Evolutionary conservation across 2,888 invertebrate genomes (phyloP), one percentile per base, ranked within the genome.

Genomic region (Dendrolimus houi): DNA sequence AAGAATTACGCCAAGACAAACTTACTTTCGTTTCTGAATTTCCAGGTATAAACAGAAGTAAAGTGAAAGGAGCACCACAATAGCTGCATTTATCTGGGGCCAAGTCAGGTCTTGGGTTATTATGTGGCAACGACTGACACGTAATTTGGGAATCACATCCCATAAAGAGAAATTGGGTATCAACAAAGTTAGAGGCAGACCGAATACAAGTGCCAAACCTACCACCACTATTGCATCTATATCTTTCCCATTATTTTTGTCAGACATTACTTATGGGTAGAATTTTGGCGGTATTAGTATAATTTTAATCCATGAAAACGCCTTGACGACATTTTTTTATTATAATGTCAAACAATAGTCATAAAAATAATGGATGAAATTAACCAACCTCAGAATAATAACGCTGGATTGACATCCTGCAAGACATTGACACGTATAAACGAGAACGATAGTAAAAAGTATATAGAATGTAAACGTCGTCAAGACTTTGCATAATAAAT

Each of bases 1-100:
- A 6, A 29, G 29, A 53, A 53, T 14, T 41, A 17, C 29, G 40
- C 40, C 3, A 53, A 53, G 54, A 10, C 29, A 9, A 53, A 59
- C 81, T 78, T 72, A 90, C 89, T 76, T 84, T 64, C 89, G 74
- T 61, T 83, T 87, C 42, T 82, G 72, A 59, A 87, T 77, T 68
- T 90, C 89, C 12, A 89, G 80, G 56, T 76, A 87, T 0, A 89
- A 57, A 59, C 85, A 81, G 66, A 87, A 87, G 42, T 88, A 75
- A 1, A 87, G 7, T 7, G 67, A 60, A 40, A 87, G 59, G 1
- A 83, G 29, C 0, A 69, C 58, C 8, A 85, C 58, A 6, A 83
- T 58, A 1, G 65, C 65, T 9, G 69, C 69, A 62, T 87, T 86
- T n/a, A 86, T 64, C 59, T 87, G 79, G 0, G 70, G 55, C 87